Conservation (phyloP, 2,113 vertebrate species). For the Tupaia tana region DNA sequence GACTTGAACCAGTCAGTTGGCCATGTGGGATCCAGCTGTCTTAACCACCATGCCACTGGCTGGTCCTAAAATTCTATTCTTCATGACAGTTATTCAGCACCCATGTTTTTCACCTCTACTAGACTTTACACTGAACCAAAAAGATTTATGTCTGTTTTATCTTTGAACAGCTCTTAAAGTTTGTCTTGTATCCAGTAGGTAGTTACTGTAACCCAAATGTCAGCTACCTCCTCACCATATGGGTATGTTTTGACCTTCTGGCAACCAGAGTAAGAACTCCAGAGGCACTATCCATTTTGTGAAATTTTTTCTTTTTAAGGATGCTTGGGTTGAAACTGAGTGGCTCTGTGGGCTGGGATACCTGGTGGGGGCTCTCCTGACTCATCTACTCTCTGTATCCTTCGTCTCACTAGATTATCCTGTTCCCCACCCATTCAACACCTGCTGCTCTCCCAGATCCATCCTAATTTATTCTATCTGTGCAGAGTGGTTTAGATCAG, state of each 20-base stretch:
- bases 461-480: not conserved
- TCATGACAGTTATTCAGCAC: too few species aligned
- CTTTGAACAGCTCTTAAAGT: not conserved
- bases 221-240: not conserved
- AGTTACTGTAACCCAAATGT: not conserved
- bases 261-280: not conserved
- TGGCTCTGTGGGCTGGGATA: not conserved
- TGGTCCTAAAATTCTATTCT: not conserved
- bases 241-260: not conserved
- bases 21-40: too few species aligned
- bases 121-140: not conserved
- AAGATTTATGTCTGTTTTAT: not conserved
- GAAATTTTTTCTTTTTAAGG: not conserved
- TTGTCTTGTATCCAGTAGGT: not conserved
- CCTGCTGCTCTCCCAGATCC: not conserved
- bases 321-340: too few species aligned
- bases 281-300: not conserved
- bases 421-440: not conserved
- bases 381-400: not conserved
- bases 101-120: not conserved
- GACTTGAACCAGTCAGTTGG: too few species aligned
- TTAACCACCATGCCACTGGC: too few species aligned
- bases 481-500: not conserved
- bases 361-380: not conserved
- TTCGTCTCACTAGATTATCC: not conserved